Percentiles rank a stretch among this genome's conserved stretches.
phyloP scores from a whole-genome alignment of 2,797 vertebrate genomes.

The Macroramphosus scolopax region DNA sequence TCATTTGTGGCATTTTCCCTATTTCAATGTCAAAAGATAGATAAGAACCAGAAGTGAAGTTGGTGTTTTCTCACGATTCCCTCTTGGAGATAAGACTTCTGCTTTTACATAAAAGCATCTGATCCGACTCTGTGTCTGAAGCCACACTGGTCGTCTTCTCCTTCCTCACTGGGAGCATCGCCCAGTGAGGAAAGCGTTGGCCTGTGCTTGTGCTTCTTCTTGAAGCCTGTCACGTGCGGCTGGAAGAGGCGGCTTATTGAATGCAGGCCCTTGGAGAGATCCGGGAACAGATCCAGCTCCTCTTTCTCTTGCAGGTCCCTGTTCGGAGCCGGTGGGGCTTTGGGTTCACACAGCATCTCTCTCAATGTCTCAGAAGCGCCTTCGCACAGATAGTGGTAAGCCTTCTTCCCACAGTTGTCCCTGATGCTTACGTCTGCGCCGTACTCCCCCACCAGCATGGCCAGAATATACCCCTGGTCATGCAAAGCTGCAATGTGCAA shows the following conservation, averaged over 20 bases:
- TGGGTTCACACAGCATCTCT: slow-evolving; percentile 80
- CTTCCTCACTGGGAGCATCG: slow-evolving; percentile 66
- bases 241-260: slow-evolving; percentile 86
- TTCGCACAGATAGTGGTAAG: slow-evolving; percentile 84
- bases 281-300: slow-evolving; percentile 69
- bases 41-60: not conserved
- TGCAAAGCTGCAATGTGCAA: slow-evolving; percentile 91
- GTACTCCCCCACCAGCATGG: slow-evolving; percentile 78
- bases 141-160: slow-evolving; percentile 35
- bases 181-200: slow-evolving; percentile 61
- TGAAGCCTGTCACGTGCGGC: slow-evolving; percentile 69
- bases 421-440: slow-evolving; percentile 78
- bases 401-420: slow-evolving; percentile 88
- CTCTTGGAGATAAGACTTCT: too few relatives aligned
- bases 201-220: slow-evolving; percentile 83
- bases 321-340: slow-evolving; percentile 41
- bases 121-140: slow-evolving; percentile 65
- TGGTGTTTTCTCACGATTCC: not conserved
- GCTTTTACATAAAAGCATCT: slow-evolving; percentile 70
- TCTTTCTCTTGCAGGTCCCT: slow-evolving; percentile 33
- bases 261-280: slow-evolving; percentile 80
- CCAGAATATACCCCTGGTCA: slow-evolving; percentile 75
- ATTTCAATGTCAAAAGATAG: slow-evolving; percentile 2
- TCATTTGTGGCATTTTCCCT: too few relatives aligned
- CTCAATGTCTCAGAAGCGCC: slow-evolving; percentile 65